Conservation (phyloP, 2,797 vertebrate species). For the Gila robusta region DNA sequence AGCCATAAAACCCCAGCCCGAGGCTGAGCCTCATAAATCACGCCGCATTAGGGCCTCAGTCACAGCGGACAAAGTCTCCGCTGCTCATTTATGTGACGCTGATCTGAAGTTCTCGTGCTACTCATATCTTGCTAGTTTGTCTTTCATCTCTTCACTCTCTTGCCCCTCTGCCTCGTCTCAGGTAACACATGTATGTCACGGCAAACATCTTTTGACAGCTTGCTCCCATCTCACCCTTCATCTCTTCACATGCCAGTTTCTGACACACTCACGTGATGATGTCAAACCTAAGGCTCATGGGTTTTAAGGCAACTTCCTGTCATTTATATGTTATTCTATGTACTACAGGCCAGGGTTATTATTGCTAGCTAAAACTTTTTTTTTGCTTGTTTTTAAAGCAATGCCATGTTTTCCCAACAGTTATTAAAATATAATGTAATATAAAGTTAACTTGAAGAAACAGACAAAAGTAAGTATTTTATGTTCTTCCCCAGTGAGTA, state of each 20-base stretch:
- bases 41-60: constrained; percentile 55
- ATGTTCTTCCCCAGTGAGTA: neutral
- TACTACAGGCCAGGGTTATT: neutral
- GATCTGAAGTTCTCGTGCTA: constrained; percentile 6
- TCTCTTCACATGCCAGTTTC: constrained; percentile 6
- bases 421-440: constrained; percentile 5
- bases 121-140: neutral
- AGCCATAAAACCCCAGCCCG: constrained; percentile 47
- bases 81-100: constrained; percentile 28
- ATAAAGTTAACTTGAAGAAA: constrained; percentile 11
- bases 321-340: neutral
- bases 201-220: constrained; percentile 54
- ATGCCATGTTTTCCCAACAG: neutral
- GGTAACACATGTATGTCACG: constrained; percentile 40
- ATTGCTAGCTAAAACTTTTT: neutral
- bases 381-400: neutral
- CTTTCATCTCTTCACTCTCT: constrained; percentile 19
- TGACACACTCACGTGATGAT: constrained; percentile 43
- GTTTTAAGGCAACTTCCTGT: constrained; percentile 15
- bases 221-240: constrained; percentile 40
- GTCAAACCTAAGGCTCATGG: constrained; percentile 2
- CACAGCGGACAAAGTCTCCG: constrained; percentile 42
- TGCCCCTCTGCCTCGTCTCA: constrained; percentile 16
- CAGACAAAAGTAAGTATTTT: constrained; percentile 11
- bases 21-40: constrained; percentile 60